phyloP scores from a whole-genome alignment of 92 coral and sea anemone genomes.

The Epizoanthus ramosus region DNA sequence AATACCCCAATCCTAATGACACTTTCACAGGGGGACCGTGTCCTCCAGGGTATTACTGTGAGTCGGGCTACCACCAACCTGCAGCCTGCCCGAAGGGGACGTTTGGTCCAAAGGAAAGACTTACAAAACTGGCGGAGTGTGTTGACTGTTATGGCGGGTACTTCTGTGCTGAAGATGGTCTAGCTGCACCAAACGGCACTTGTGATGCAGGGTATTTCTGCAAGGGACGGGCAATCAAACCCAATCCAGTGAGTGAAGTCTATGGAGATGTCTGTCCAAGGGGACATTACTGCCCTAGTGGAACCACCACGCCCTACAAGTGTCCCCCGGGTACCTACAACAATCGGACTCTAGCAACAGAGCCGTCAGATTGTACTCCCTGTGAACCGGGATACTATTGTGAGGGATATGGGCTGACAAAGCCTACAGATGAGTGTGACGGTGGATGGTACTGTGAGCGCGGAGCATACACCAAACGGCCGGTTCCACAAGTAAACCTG shows the following conservation, averaged over 20 bases:
- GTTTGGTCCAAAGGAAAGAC: constrained; percentile 76
- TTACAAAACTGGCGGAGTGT: constrained; percentile 75
- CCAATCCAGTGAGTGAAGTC: constrained; percentile 76
- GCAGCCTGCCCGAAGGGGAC: constrained; percentile 93
- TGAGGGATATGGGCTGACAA: constrained; percentile 83
- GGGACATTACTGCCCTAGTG: constrained; percentile 84
- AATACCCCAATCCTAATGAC: constrained; percentile 86
- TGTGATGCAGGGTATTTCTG: constrained; percentile 94
- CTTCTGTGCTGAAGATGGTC: constrained; percentile 79
- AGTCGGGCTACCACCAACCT: constrained; percentile 73
- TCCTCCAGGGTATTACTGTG: constrained; percentile 86
- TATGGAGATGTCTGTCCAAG: constrained; percentile 88
- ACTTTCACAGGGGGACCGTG: constrained; percentile 92
- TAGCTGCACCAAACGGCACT: constrained; percentile 88
- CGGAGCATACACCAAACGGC: constrained; percentile 85
- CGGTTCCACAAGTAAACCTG: constrained; percentile 61
- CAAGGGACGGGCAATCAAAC: constrained; percentile 75
- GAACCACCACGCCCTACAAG: constrained; percentile 93
- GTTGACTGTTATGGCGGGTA: constrained; percentile 90
- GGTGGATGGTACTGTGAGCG: constrained; percentile 91
- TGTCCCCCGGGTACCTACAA: constrained; percentile 98
- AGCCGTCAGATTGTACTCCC: constrained; percentile 81
- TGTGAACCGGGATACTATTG: constrained; percentile 94
- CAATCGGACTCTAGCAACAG: constrained; percentile 77
- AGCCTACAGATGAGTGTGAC: constrained; percentile 88